Evolutionary conservation across 2,797 vertebrate genomes (phyloP).

Genomic region (Microcaecilia unicolor): DNA sequence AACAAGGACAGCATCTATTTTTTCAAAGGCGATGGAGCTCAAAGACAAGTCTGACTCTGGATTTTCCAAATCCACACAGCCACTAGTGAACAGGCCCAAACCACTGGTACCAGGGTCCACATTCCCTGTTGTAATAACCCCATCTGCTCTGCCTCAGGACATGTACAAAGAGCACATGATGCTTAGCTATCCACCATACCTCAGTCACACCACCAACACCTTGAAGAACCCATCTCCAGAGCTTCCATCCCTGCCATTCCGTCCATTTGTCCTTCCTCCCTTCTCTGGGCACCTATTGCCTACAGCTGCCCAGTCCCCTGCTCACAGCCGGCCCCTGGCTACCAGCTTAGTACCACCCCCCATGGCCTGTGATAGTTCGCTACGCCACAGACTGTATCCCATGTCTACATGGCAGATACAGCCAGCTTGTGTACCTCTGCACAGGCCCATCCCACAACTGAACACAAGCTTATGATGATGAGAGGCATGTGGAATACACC

Average conservation of each 20-base stretch:
- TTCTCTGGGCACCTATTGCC: conserved; percentile 64
- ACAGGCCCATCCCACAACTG: conserved; percentile 49
- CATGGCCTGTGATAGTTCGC: conserved; percentile 28
- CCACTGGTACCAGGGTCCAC: conserved; percentile 23
- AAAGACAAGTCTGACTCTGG: conserved; percentile 44
- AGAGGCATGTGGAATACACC: no score
- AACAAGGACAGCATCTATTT: conserved; percentile 37
- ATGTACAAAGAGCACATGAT: conserved; percentile 30
- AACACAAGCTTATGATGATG: conserved; percentile 60
- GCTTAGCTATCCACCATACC: conserved; percentile 41
- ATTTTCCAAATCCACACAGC: conserved; percentile 19
- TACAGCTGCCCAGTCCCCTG: conserved; percentile 29
- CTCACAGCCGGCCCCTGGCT: conserved; percentile 49
- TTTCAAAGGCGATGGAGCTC: conserved; percentile 37
- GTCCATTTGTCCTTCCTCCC: conserved; percentile 46
- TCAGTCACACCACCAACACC: conserved; percentile 38
- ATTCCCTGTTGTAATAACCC: conserved; percentile 27
- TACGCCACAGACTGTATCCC: conserved; percentile 52
- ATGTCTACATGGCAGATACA: conserved; percentile 55
- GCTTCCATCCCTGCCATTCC: conserved; percentile 25
- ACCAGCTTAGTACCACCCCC: conserved; percentile 30
- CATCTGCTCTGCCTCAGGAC: conserved; percentile 30
- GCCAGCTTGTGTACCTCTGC: conserved; percentile 38
- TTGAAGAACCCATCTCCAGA: conserved; percentile 18
- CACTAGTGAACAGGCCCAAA: conserved; percentile 15